These are phyloP conservation scores for Eutrigla gurnardus DNA, from an alignment of 2,797 vertebrate species.

Conservation along the genomic window DNA sequence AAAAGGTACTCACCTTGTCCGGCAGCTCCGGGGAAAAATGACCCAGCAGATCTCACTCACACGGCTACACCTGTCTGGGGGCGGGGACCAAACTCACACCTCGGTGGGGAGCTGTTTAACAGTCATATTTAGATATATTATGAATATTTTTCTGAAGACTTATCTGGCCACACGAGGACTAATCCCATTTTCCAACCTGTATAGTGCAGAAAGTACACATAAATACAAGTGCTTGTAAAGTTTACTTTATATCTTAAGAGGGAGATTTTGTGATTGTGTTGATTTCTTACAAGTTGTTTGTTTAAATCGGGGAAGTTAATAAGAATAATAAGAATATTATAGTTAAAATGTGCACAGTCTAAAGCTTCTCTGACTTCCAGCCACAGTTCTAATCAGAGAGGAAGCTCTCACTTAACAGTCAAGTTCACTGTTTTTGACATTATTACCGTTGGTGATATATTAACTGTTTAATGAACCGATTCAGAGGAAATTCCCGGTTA, in stretches of 20 bases:
- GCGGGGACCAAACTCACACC: constrained; percentile 31
- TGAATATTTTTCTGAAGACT: no score
- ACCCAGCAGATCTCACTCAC: constrained; percentile 12
- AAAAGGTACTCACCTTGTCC: constrained; percentile 53
- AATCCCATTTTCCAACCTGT: no score
- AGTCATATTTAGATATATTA: neutral
- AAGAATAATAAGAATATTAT: no score
- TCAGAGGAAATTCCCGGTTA: neutral
- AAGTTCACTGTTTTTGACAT: neutral
- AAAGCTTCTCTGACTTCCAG: neutral
- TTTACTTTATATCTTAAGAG: neutral
- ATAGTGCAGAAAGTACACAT: neutral
- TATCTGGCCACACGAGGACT: no score
- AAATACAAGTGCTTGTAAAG: neutral
- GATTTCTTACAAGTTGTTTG: neutral
- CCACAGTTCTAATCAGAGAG: neutral
- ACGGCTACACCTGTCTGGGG: constrained; percentile 35
- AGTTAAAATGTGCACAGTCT: no score
- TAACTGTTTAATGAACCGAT: neutral
- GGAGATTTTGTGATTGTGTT: neutral
- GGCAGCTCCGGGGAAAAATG: constrained; percentile 22
- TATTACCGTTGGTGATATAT: constrained; percentile 11
- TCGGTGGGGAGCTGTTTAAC: neutral
- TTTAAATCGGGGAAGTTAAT: neutral
- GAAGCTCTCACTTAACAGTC: neutral